Conservation (phyloP, 1,140 invertebrate species). For the Drosophila miranda region DNA sequence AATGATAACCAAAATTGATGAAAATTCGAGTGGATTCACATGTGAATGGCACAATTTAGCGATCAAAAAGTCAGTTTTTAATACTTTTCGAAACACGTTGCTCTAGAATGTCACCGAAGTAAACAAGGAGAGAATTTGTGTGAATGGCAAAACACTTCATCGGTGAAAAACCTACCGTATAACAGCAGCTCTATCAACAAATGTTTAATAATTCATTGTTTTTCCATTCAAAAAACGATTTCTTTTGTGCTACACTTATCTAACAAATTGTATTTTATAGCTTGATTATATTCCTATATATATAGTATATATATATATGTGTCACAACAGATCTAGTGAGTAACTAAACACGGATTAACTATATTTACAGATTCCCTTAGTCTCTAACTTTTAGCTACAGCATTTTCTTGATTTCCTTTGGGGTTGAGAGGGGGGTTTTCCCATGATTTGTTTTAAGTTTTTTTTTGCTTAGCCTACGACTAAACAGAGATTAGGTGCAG, state of each 20-base stretch:
- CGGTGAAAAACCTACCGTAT: no score
- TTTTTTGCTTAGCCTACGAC: conserved; percentile 39
- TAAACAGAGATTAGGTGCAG: conserved; percentile 78
- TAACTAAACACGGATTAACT: conserved; percentile 60
- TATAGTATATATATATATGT: conserved; percentile 46
- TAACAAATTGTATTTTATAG: conserved; percentile 30
- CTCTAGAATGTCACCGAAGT: no score
- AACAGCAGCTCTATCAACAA: conserved; percentile 15
- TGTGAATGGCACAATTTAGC: no score
- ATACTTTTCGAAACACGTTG: no score
- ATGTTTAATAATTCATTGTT: conserved; percentile 5
- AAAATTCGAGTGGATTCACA: no score
- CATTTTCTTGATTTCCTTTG: conserved; percentile 36
- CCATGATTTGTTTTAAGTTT: conserved; percentile 39
- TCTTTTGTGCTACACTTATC: conserved; percentile 65
- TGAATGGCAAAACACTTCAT: background rate
- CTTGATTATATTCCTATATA: conserved; percentile 31
- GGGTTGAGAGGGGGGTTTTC: conserved; percentile 3
- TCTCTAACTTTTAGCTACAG: conserved; percentile 42
- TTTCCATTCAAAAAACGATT: conserved; percentile 53
- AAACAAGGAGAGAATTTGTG: no score
- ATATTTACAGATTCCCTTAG: conserved; percentile 52
- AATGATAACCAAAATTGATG: no score
- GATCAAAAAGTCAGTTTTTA: no score
- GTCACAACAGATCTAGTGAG: conserved; percentile 67